A percentile compares a stretch with the other conserved stretches of the same genome.
Evolutionary conservation across 2,113 vertebrate species (phyloP).

Genomic region (Zosterops hypoxanthus): DNA sequence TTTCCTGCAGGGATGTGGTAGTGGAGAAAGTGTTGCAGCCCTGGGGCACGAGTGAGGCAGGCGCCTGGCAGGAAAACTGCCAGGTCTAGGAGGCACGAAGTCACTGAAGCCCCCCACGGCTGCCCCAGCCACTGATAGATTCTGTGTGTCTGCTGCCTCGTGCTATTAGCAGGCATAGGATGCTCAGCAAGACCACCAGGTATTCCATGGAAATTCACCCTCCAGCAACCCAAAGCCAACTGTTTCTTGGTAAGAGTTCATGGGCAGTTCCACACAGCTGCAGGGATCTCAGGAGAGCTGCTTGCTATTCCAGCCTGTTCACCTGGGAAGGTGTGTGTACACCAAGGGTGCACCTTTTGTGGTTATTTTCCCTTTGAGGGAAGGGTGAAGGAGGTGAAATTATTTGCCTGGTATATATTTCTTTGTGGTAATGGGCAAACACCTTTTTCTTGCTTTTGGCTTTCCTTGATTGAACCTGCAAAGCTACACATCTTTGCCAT

Average conservation of each 20-base stretch:
- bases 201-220: neutral
- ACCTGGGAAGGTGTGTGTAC: neutral
- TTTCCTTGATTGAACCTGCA: neutral
- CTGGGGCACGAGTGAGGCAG: neutral
- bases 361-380: neutral
- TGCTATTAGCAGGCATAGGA: fast-evolving
- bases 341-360: neutral
- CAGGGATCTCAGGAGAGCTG: neutral
- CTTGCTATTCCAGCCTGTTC: neutral
- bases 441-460: constrained; percentile 17
- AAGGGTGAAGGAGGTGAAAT: neutral
- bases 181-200: neutral
- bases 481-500: neutral
- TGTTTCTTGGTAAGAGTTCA: neutral
- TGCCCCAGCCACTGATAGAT: neutral
- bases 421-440: neutral
- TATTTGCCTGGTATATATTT: constrained; percentile 21
- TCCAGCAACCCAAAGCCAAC: neutral
- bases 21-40: neutral
- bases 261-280: neutral
- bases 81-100: neutral
- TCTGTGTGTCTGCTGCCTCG: neutral
- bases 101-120: neutral
- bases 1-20: neutral
- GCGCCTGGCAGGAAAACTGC: fast-evolving